phyloP scores from a whole-genome alignment of 2,797 vertebrate species.

The Margarornis squamiger region DNA sequence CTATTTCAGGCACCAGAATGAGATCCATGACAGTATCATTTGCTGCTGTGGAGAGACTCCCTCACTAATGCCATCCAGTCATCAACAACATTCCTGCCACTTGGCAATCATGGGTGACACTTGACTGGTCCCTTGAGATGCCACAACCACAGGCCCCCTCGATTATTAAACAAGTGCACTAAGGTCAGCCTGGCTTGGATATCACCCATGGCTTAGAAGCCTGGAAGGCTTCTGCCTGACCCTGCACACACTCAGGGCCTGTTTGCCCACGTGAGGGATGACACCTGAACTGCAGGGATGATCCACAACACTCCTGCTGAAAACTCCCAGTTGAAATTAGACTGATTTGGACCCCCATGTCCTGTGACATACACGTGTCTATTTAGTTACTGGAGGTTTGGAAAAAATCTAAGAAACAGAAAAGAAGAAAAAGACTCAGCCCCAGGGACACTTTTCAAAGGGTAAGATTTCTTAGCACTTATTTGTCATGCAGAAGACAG shows the following conservation, averaged over 20 bases:
- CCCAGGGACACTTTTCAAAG: not conserved
- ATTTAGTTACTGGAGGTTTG: not conserved
- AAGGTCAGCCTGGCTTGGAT: not conserved
- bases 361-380: rapidly evolving
- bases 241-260: rapidly evolving
- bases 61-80: not conserved
- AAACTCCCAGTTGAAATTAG: not conserved
- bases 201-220: not conserved
- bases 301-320: not conserved
- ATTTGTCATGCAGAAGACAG: not conserved
- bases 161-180: not conserved
- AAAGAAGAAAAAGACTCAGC: not conserved
- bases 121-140: not conserved
- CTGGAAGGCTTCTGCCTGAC: not conserved
- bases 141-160: too few relatives aligned
- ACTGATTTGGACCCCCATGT: not conserved
- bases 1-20: not conserved
- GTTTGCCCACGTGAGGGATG: rapidly evolving
- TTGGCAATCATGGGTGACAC: rapidly evolving
- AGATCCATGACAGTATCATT: not conserved
- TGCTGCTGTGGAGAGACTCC: not conserved
- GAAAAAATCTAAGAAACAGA: not conserved
- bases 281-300: not conserved
- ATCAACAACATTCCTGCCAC: not conserved
- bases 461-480: not conserved